Evolutionary conservation across 37 sponge, comb jelly and placozoan species (phyloP), one percentile per base, ranked within the genome.

Genomic region (Chondrilla cf. caribensis): DNA sequence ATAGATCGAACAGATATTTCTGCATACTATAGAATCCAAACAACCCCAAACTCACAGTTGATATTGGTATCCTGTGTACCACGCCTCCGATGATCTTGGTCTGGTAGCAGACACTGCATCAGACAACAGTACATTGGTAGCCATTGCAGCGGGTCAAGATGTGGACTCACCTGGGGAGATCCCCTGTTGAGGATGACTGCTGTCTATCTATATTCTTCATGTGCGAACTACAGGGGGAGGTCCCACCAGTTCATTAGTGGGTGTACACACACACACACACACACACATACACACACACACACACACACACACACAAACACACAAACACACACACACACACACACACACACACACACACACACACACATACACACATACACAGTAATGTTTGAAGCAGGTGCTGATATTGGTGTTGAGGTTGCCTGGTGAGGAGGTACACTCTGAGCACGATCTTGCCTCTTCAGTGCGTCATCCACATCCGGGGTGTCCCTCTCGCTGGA

Each of bases 81-180:
- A 95, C 95, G 5, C 95, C 95, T 2, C 95, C 95, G 32, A 92
- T 44, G 21, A 92, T 47, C 64, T 85, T 84, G 0, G 92, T 92
- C 51, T 44, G 75, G 68, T 92, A 92, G 24, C 84, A 77, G n/a
- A 78, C 62, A 32, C 86, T 85, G 58, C 17, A 24, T 55, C 55
- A 79, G 70, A 68, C 33, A 33, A n/a, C 28, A 65, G 57, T n/a
- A n/a, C n/a, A n/a, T n/a, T n/a, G n/a, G n/a, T n/a, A n/a, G n/a
- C n/a, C n/a, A n/a, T n/a, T n/a, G n/a, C n/a, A n/a, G n/a, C n/a
- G n/a, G n/a, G n/a, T n/a, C n/a, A n/a, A n/a, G n/a, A n/a, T n/a
- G n/a, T n/a, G n/a, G 9, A 67, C 68, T 67, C 4, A 67, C 68
- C 17, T 33, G 17, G 68, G 68, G 35, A 67, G 68, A 33, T 67